Evolutionary conservation across 2,888 invertebrate species (phyloP).

Genomic region (Bursaphelenchus okinawaensis): DNA sequence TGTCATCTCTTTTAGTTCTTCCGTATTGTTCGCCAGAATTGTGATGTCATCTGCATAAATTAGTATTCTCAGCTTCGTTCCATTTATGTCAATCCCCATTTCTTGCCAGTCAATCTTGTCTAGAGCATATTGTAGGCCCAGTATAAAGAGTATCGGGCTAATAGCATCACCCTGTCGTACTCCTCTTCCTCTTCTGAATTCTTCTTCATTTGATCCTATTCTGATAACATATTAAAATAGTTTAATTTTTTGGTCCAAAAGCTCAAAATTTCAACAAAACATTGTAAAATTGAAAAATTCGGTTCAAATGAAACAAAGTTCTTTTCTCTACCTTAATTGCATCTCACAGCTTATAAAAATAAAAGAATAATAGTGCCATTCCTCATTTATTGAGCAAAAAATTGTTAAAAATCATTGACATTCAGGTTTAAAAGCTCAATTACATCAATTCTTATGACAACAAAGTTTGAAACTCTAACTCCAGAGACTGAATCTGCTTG

Average conservation of each 20-base stretch:
- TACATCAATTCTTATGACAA: not conserved
- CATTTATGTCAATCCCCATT: not conserved
- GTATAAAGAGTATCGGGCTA: constrained; percentile 4
- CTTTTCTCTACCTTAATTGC: no score
- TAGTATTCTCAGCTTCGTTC: not conserved
- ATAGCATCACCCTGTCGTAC: constrained; percentile 1
- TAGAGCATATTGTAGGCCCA: constrained; percentile 10
- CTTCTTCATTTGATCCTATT: no score
- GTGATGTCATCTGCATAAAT: constrained; percentile 8
- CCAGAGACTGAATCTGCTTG: not conserved
- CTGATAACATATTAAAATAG: no score
- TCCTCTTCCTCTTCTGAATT: not conserved
- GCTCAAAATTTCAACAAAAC: no score
- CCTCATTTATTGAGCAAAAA: no score
- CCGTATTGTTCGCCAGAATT: not conserved
- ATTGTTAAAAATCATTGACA: no score
- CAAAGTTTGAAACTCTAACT: not conserved
- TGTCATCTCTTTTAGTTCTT: not conserved
- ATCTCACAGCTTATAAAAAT: no score
- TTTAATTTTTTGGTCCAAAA: no score
- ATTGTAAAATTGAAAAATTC: no score
- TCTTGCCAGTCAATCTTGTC: not conserved
- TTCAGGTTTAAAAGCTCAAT: not conserved
- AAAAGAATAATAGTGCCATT: no score
- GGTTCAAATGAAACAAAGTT: no score